These are phyloP conservation scores for human (Homo sapiens) DNA, from an alignment of 2,113 vertebrate genomes.

Conservation along the genomic window GRCh38 chr1:224720501-224721000, in stretches of 20 bases:
- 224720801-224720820: not conserved
- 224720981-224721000: not conserved
- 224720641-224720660: fast-evolving
- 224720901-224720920: fast-evolving
- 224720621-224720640: fast-evolving
- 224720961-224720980: not conserved
- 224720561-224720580: not conserved
- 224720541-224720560: not conserved
- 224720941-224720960: not conserved
- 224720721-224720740: not conserved
- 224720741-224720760: not conserved
- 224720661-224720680: not conserved
- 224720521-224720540: fast-evolving
- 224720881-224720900: not conserved
- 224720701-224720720: not conserved
- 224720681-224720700: not conserved
- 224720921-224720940: too few species aligned
- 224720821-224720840: not conserved
- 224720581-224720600: not conserved
- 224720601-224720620: not conserved
- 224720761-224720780: not conserved
- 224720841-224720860: not conserved
- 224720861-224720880: not conserved
- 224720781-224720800: not conserved
- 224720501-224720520: not conserved